Conservation (phyloP, 2,113 vertebrate genomes). For the Circaetus cinerascens region DNA sequence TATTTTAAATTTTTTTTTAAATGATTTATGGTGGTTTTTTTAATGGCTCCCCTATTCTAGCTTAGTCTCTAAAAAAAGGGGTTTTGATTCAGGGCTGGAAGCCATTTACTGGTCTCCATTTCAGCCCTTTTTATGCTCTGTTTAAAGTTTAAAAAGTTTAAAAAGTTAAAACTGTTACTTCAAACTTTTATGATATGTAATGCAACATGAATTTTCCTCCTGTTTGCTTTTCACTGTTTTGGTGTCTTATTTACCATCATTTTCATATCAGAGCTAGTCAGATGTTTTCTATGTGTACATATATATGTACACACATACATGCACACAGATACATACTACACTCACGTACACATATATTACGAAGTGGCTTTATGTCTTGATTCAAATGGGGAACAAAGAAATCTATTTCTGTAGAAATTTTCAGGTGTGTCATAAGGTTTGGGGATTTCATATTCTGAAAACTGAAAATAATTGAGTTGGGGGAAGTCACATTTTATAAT, state of each 20-base stretch:
- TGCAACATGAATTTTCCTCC: neutral
- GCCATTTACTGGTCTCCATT: neutral
- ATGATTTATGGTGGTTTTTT: neutral
- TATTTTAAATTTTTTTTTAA: neutral
- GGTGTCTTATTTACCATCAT: neutral
- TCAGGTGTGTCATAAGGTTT: neutral
- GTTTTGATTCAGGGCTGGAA: neutral
- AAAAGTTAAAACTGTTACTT: too few species aligned
- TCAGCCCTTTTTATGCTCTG: neutral
- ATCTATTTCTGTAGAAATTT: neutral
- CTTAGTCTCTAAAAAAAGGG: neutral
- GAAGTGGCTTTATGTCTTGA: neutral
- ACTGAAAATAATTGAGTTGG: neutral
- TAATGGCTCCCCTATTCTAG: neutral
- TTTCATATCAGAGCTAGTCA: neutral
- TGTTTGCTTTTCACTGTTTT: neutral
- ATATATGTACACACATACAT: too few species aligned
- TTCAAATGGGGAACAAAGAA: neutral
- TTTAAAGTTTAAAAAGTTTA: too few species aligned
- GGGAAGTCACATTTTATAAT: neutral
- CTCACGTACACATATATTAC: rapidly evolving
- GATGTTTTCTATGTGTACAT: neutral
- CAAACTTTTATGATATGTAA: neutral
- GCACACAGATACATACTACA: neutral
- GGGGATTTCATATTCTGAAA: neutral